Evolutionary conservation across 1,140 invertebrate genomes (phyloP).

Genomic region (Zaprionus gabonicus): DNA sequence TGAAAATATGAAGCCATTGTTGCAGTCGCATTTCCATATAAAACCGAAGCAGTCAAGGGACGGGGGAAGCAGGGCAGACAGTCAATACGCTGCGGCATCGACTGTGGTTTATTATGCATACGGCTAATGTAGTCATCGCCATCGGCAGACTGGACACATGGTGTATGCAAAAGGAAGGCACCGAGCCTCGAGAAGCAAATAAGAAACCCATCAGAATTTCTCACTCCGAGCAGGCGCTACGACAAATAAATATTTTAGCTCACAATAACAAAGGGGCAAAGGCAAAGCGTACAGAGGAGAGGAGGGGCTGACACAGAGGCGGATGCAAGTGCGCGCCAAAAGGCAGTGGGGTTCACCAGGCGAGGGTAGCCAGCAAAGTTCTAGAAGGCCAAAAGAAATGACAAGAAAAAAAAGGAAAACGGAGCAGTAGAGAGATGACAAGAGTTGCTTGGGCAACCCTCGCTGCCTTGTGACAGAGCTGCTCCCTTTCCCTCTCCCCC

Average conservation of each 20-base stretch:
- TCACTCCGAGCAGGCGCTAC: conserved; percentile 79
- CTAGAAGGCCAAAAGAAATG: not conserved
- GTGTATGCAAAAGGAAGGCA: conserved; percentile 59
- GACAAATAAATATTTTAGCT: conserved; percentile 83
- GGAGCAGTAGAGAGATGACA: not conserved
- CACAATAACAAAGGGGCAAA: conserved; percentile 72
- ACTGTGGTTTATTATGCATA: conserved; percentile 70
- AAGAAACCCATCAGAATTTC: conserved; percentile 83
- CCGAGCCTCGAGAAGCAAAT: conserved; percentile 73
- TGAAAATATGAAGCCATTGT: conserved; percentile 82
- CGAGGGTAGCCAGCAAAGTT: not conserved
- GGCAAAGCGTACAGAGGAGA: conserved; percentile 12
- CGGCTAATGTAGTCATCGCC: conserved; percentile 78
- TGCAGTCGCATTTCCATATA: conserved; percentile 77
- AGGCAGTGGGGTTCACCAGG: not conserved
- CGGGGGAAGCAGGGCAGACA: not conserved
- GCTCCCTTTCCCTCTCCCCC: not conserved
- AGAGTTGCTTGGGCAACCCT: not conserved
- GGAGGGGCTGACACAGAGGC: not conserved
- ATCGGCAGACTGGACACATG: conserved; percentile 45
- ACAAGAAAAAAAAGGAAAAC: not conserved
- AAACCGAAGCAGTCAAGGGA: conserved; percentile 58
- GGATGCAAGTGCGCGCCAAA: not conserved
- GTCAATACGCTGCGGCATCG: not conserved
- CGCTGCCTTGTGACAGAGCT: not conserved